Evolutionary conservation across 2,113 vertebrate species (phyloP).

Genomic region (Melierax canorus): DNA sequence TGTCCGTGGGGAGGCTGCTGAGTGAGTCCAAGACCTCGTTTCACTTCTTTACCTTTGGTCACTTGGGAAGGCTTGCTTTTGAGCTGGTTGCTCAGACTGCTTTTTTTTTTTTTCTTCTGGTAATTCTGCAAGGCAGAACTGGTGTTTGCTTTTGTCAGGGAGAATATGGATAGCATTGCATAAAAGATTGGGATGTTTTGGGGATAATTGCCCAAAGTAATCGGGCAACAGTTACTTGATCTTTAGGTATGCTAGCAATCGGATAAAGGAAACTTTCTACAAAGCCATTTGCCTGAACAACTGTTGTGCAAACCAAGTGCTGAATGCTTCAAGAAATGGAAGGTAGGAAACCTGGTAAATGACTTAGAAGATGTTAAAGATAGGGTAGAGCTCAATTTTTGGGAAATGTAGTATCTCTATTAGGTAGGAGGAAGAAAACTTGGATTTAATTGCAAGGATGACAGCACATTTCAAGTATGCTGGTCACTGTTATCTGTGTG

Average conservation of each 20-base stretch:
- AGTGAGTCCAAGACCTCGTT: fast-evolving
- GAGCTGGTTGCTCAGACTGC: not conserved
- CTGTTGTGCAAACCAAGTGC: not conserved
- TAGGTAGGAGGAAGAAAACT: not conserved
- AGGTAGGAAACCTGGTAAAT: not conserved
- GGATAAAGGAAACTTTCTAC: not conserved
- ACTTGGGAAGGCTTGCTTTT: not conserved
- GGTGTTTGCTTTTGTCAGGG: not conserved
- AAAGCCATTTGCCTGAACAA: not conserved
- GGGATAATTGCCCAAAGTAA: not conserved
- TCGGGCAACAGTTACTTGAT: not conserved
- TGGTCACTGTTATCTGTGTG: not conserved
- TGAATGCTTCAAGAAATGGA: not conserved
- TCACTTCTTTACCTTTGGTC: not conserved
- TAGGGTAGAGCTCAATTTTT: not conserved
- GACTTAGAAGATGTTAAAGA: not conserved
- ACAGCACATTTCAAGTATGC: not conserved
- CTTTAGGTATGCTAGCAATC: not conserved
- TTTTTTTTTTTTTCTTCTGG: not conserved
- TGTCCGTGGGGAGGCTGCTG: not conserved
- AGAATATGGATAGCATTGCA: not conserved
- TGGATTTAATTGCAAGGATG: not conserved
- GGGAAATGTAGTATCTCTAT: not conserved
- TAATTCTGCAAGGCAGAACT: not conserved
- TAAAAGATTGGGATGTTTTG: not conserved